Base-by-base conservation (phyloP, 2,113 vertebrate genomes). In the Agapornis roseicollis region DNA sequence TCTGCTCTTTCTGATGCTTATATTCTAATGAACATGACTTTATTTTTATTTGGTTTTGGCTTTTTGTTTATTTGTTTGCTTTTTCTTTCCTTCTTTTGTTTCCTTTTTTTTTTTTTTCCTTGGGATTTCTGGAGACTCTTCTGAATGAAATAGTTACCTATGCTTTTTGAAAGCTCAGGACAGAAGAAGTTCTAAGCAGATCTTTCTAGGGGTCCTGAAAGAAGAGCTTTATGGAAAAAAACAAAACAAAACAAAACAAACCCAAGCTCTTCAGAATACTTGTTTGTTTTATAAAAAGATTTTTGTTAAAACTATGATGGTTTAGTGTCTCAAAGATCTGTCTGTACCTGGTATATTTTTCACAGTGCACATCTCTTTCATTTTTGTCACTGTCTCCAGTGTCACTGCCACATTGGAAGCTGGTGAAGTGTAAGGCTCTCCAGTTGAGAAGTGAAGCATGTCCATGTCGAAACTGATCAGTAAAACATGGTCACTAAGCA, bases 81-180 rank as follows among this genome's bases (percentile, higher is more conserved):
- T 20, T 22, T 55, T 49, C 7, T 47, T 13, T 56, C 5, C 33
- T 13, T 41, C 13, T 41, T 18, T 44, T 18, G n/a, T 18, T 9
- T 44, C 19, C 9, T 10, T 11, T 27, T 11, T 80, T n/a, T n/a
- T 56, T 58, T 58, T 35, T 58, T 58, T 28, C 0, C 12, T 56
- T n/a, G 31, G 12, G 12, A 14, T 56, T n/a, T 56, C 13, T 56
- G 55, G 33, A 13, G 5, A 22, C 19, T 58, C 8, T 35, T 39
- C 20, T 28, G 2, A 70, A 11, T 71, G 24, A n/a, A 27, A 33
- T 33, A 8, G 5, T 53, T 80, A 5, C 39, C 4, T 17, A 0
- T 33, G 44, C 7, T 77, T 69, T 78, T 71, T 85, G n/a, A 61
- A 74, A 60, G 16, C 24, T 79, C 15, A n/a, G 9, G 49, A 22